Evolutionary conservation across 2,888 invertebrate species (phyloP).

Genomic region (Clostera curtula): DNA sequence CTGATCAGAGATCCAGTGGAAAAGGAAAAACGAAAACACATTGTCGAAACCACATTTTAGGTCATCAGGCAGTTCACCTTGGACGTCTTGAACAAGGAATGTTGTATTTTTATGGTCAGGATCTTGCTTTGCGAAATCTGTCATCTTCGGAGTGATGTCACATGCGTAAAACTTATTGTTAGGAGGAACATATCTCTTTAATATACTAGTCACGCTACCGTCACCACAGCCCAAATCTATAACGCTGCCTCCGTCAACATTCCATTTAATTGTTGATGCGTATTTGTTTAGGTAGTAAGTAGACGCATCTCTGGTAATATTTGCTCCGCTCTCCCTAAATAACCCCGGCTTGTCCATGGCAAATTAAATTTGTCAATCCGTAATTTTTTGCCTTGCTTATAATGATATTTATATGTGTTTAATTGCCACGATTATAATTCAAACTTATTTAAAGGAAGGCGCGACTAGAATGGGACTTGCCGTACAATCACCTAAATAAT

Average conservation of each 20-base stretch:
- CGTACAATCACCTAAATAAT: no score
- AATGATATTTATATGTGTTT: no score
- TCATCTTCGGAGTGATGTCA: slow-evolving; percentile 83
- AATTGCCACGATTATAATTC: no score
- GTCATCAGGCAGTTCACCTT: not conserved
- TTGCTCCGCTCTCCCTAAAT: not conserved
- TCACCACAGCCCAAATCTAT: slow-evolving; percentile 86
- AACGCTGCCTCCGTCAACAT: slow-evolving; percentile 55
- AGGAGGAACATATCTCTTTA: slow-evolving; percentile 76
- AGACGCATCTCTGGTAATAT: not conserved
- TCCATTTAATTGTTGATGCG: slow-evolving; percentile 73
- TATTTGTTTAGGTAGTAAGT: slow-evolving; percentile 78
- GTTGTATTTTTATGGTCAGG: not conserved
- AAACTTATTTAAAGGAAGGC: no score
- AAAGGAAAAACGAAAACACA: not conserved
- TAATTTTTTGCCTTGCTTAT: no score
- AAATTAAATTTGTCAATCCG: no score
- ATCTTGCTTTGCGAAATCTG: slow-evolving; percentile 77
- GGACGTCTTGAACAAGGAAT: not conserved
- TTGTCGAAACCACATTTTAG: not conserved
- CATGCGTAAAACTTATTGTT: slow-evolving; percentile 76
- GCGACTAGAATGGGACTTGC: no score
- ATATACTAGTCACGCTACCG: slow-evolving; percentile 77
- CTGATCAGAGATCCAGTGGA: not conserved
- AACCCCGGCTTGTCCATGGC: not conserved